A percentile compares a stretch with the other conserved stretches of the same genome.
Conservation (phyloP, 1,140 invertebrate genomes). For the Drosophila bifasciata region DNA sequence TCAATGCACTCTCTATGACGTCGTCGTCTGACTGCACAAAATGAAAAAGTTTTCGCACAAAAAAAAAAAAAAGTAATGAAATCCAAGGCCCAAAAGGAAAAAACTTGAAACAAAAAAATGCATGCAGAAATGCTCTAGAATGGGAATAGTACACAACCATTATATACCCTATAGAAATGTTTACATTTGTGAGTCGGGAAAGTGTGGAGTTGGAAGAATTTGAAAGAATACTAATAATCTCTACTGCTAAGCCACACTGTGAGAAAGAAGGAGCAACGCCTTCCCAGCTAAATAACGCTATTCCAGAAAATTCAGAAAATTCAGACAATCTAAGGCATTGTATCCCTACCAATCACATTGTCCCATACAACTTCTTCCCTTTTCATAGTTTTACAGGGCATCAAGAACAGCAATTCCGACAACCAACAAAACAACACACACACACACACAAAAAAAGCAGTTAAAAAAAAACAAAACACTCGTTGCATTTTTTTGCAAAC, state of each 20-base stretch:
- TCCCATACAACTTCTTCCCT: not conserved
- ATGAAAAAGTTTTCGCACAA: conserved; percentile 72
- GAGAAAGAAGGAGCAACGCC: too few species aligned
- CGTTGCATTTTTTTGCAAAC: conserved; percentile 41
- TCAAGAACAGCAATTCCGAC: conserved; percentile 46
- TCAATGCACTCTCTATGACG: conserved; percentile 81
- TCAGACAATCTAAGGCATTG: too few species aligned
- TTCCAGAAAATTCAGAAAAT: too few species aligned
- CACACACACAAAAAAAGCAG: conserved; percentile 19
- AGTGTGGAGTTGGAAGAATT: not conserved
- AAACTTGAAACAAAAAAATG: conserved; percentile 65
- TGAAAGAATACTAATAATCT: too few species aligned
- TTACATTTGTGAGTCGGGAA: not conserved
- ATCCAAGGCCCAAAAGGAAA: conserved; percentile 75
- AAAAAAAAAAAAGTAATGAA: conserved; percentile 73
- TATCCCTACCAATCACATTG: not conserved
- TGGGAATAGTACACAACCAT: not conserved
- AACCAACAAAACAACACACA: conserved; percentile 48
- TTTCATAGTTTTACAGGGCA: conserved; percentile 48
- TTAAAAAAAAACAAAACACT: conserved; percentile 40
- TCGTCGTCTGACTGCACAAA: conserved; percentile 79
- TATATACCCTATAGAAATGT: conserved; percentile 12
- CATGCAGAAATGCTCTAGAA: not conserved
- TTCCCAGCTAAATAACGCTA: too few species aligned
- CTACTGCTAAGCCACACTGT: too few species aligned